Base-by-base conservation (phyloP, 2,888 invertebrate species). In the Drosophila macrothrix region DNA sequence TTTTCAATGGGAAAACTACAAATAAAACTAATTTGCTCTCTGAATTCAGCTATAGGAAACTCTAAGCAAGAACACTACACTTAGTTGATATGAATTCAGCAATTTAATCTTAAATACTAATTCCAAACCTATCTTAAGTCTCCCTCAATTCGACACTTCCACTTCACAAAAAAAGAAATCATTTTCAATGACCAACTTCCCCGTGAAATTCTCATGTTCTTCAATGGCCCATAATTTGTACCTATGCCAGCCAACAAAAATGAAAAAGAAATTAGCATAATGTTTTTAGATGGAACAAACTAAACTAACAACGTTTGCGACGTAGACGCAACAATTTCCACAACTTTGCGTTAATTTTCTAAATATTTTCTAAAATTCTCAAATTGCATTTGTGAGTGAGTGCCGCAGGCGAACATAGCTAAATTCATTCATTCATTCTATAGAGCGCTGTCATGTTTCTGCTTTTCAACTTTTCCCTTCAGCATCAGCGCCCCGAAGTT, bases 311-410 rank as follows among this genome's bases (percentile, higher is more conserved):
- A 68, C 52, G 56, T 58, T 58, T 54, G 69, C 63, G 61, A 29
- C 56, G 71, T 61, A 80, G 85, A 85, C 84, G 75, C 69, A 81
- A 82, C 73, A 76, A 82, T 88, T 88, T 88, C 74, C 90, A 86
- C 88, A 86, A 88, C 83, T 86, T 88, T 90, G 88, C 88, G 88
- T 88, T 90, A 88, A 88, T 88, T 88, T 88, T 88, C 89, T 84
- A 88, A 88, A 87, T 87, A 87, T 87, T 90, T 86, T 89, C 74
- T 63, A 81, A 89, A 85, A 78, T 85, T 71, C 66, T 41, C 67
- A 86, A 86, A 86, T 90, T 86, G 78, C 78, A 81, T 86, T 86
- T 85, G 72, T 60, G 56, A 59, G 35, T 55, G 43, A 55, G 56
- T 63, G 60, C 87, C 83, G 63, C 78, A 58, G 84, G 80, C 72